A percentile compares a stretch with the other conserved stretches of the same genome.
Evolutionary conservation across 2,797 vertebrate species (phyloP).

Genomic region (Periparus ater): DNA sequence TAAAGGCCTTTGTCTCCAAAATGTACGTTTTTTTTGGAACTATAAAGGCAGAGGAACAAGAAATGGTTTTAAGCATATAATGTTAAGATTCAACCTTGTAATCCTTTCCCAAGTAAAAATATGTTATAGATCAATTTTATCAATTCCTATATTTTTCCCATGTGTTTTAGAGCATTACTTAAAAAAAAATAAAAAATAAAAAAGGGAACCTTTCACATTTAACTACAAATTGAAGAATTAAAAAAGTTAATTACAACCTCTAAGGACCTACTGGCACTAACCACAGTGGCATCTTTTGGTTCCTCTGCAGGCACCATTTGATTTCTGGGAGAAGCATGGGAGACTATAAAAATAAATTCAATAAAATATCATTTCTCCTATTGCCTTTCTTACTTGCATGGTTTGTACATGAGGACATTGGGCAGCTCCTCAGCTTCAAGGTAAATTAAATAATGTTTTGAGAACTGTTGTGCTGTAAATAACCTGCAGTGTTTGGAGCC

Average conservation of each 20-base stretch:
- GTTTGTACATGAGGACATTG: background rate
- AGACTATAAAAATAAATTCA: background rate
- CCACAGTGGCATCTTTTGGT: background rate
- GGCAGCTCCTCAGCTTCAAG: background rate
- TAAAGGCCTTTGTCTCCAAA: constrained; percentile 64
- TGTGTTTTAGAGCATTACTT: background rate
- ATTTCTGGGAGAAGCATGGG: background rate
- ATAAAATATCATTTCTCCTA: background rate
- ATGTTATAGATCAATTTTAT: constrained; percentile 19
- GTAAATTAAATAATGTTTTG: background rate
- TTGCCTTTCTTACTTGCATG: background rate
- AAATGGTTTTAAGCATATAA: constrained; percentile 24
- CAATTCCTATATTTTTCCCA: background rate
- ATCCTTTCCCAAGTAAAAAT: constrained; percentile 37
- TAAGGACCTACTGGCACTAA: background rate
- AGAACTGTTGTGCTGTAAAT: background rate
- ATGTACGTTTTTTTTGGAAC: background rate
- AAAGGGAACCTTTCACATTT: background rate
- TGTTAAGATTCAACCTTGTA: constrained; percentile 4
- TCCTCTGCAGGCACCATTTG: background rate
- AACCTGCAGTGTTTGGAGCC: background rate
- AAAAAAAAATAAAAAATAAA: background rate
- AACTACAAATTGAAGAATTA: background rate
- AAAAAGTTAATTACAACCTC: background rate
- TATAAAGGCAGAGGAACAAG: constrained; percentile 23